Evolutionary conservation across 2,888 invertebrate genomes (phyloP).

Genomic region (Sceliomorpha sp.): DNA sequence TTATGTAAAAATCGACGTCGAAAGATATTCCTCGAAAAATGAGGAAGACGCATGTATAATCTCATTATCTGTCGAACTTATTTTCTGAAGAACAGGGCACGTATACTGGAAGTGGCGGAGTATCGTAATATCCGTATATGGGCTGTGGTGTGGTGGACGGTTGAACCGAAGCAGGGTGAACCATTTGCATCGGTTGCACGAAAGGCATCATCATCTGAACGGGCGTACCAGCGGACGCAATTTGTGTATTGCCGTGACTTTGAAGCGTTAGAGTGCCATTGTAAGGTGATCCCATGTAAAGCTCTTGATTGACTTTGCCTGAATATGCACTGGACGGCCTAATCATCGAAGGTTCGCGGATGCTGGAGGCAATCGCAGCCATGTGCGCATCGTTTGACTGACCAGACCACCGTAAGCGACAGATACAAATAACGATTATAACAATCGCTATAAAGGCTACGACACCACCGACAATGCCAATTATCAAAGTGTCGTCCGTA

Average conservation of each 20-base stretch:
- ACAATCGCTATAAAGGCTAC: slow-evolving; percentile 94
- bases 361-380: slow-evolving; percentile 72
- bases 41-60: slow-evolving; percentile 10
- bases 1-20: slow-evolving; percentile 15
- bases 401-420: slow-evolving; percentile 86
- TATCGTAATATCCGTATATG: slow-evolving; percentile 76
- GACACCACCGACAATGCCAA: slow-evolving; percentile 96
- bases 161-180: slow-evolving; percentile 65
- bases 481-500: slow-evolving; percentile 95
- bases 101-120: slow-evolving; percentile 72
- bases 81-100: slow-evolving; percentile 71
- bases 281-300: slow-evolving; percentile 69
- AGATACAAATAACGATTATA: slow-evolving; percentile 93
- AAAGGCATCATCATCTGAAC: slow-evolving; percentile 76
- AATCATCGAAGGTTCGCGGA: slow-evolving; percentile 76
- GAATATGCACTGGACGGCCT: slow-evolving; percentile 74
- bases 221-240: slow-evolving; percentile 65
- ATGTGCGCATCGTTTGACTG: slow-evolving; percentile 72
- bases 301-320: slow-evolving; percentile 73
- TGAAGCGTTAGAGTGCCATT: slow-evolving; percentile 69
- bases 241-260: slow-evolving; percentile 65
- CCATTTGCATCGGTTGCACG: slow-evolving; percentile 73
- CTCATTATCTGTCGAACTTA: slow-evolving; percentile 73
- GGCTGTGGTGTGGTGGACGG: slow-evolving; percentile 66
- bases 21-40: slow-evolving; percentile 1